phyloP scores from a whole-genome alignment of 2,797 vertebrate genomes.

The Gymnoscopelus braueri region DNA sequence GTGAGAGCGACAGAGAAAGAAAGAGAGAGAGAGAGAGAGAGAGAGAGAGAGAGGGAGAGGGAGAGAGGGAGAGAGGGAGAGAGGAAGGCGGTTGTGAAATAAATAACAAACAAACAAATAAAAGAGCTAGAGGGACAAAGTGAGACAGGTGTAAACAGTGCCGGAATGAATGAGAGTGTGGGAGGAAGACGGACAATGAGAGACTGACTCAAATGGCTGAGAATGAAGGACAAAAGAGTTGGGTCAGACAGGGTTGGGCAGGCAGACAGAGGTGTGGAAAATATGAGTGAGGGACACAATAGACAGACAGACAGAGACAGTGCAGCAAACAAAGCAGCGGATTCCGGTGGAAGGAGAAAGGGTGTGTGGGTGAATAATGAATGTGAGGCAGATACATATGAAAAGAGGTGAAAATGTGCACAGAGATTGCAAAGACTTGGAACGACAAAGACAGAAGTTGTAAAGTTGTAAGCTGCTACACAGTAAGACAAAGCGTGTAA shows the following conservation, averaged over 20 bases:
- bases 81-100: background rate
- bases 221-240: too few species aligned
- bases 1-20: conserved; percentile 9
- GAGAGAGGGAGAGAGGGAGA: conserved; percentile 36
- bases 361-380: background rate
- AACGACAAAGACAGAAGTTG: conserved; percentile 10
- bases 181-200: conserved; percentile 10
- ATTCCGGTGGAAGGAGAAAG: too few species aligned
- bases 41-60: background rate
- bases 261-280: background rate
- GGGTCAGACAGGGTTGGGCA: background rate
- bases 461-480: background rate
- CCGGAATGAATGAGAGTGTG: background rate
- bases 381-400: background rate
- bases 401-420: conserved; percentile 23
- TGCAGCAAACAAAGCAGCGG: background rate
- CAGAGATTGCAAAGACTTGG: background rate
- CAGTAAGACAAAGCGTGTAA: conserved; percentile 24
- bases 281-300: background rate
- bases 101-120: background rate
- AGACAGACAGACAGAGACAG: background rate
- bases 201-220: background rate
- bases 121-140: background rate
- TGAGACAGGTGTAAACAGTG: background rate
- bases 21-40: conserved; percentile 25